Conservation (phyloP, 2,888 invertebrate species). For the Ischnus inquisitorius region DNA sequence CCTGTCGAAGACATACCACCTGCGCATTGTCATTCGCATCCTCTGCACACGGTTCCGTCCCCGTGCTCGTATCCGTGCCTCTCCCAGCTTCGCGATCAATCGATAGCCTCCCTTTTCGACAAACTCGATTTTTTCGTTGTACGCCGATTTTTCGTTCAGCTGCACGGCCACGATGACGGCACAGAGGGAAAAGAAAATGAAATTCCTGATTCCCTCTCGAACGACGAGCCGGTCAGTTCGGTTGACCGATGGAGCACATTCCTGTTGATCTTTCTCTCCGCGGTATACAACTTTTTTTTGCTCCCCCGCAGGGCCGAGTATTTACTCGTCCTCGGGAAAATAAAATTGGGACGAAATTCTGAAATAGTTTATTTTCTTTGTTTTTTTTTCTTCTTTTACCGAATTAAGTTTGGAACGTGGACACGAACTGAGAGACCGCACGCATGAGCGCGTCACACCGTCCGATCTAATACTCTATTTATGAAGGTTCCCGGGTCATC, state of each 20-base stretch:
- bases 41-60: no score
- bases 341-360: background rate
- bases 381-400: background rate
- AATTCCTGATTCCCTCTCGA: conserved; percentile 6
- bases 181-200: conserved; percentile 1
- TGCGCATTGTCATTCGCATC: background rate
- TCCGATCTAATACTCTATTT: conserved; percentile 7
- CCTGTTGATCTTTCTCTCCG: background rate
- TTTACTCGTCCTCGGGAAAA: background rate
- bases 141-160: conserved; percentile 6
- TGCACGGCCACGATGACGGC: background rate
- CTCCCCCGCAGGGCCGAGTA: background rate
- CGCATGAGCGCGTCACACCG: conserved; percentile 8
- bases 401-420: background rate
- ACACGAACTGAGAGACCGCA: background rate
- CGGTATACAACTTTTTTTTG: background rate
- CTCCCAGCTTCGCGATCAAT: background rate
- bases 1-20: conserved; percentile 22
- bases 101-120: conserved; percentile 4
- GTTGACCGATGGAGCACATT: background rate
- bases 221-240: background rate
- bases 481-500: conserved; percentile 1
- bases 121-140: conserved; percentile 14
- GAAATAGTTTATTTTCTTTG: background rate
- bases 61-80: background rate